A percentile compares a stretch with the other conserved stretches of the same genome.
phyloP scores from a whole-genome alignment of 2,797 vertebrate genomes.

The Hippocampus kuda region DNA sequence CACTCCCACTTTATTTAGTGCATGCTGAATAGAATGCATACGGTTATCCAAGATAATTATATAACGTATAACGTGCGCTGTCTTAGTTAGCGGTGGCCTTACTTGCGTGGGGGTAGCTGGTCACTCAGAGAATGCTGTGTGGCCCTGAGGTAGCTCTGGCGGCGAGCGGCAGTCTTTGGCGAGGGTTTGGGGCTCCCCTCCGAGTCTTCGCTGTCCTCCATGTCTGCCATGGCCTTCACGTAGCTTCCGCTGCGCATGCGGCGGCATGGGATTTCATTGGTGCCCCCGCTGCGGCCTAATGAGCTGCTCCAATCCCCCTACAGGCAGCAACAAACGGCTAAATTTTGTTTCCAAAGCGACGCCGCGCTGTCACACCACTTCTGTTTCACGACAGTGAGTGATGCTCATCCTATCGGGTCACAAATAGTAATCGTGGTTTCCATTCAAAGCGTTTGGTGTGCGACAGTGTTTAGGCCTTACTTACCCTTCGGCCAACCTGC shows the following conservation, averaged over 20 bases:
- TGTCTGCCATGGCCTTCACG: slow-evolving; percentile 97
- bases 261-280: slow-evolving; percentile 91
- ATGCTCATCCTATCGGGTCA: neutral
- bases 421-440: neutral
- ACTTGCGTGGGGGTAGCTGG: slow-evolving; percentile 93
- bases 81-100: slow-evolving; percentile 38
- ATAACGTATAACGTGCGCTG: neutral
- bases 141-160: slow-evolving; percentile 98
- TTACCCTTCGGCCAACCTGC: slow-evolving; percentile 75
- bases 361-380: neutral
- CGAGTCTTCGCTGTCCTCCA: slow-evolving; percentile 93
- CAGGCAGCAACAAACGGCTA: slow-evolving; percentile 11
- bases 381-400: neutral
- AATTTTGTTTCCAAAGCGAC: slow-evolving; percentile 10
- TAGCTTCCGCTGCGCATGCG: slow-evolving; percentile 98
- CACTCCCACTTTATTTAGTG: neutral
- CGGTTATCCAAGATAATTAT: neutral
- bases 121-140: slow-evolving; percentile 97
- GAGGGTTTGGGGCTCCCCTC: slow-evolving; percentile 95
- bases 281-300: slow-evolving; percentile 68
- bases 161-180: slow-evolving; percentile 86
- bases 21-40: neutral
- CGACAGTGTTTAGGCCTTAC: slow-evolving; percentile 13
- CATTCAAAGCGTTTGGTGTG: neutral
- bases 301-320: slow-evolving; percentile 86